Conservation (phyloP, 2,113 vertebrate genomes). For the Gymnorhina tibicen region DNA sequence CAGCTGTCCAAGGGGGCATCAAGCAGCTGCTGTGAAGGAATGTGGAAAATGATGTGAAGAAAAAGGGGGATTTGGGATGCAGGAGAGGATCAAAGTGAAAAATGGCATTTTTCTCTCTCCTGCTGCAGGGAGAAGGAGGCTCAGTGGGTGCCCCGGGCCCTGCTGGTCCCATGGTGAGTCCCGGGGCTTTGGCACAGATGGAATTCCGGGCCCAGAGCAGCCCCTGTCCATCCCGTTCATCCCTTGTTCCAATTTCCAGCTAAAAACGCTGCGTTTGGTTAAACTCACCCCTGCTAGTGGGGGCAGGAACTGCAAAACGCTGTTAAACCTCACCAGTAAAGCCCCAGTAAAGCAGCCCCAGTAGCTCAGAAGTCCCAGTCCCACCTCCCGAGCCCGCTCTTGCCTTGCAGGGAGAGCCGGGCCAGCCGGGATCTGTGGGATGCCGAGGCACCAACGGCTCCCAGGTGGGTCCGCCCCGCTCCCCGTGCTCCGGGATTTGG, state of each 20-base stretch:
- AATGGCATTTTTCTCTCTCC: background rate
- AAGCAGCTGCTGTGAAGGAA: background rate
- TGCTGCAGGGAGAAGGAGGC: slow-evolving; percentile 79
- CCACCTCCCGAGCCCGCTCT: background rate
- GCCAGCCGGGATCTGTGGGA: slow-evolving; percentile 73
- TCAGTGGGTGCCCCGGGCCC: slow-evolving; percentile 71
- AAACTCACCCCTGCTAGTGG: rapidly evolving
- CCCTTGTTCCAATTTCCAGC: no score
- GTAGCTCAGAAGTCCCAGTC: rapidly evolving
- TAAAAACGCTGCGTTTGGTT: rapidly evolving
- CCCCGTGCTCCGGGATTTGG: background rate
- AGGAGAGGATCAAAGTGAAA: background rate
- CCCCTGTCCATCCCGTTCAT: background rate
- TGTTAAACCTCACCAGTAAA: background rate
- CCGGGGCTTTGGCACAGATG: background rate
- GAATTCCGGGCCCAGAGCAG: background rate
- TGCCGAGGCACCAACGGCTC: slow-evolving; percentile 80
- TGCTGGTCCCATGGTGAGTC: slow-evolving; percentile 75
- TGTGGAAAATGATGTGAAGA: background rate
- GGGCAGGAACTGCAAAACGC: background rate
- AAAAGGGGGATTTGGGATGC: background rate
- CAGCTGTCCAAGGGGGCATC: rapidly evolving
- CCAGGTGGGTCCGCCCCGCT: slow-evolving; percentile 59
- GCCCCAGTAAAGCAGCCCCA: background rate
- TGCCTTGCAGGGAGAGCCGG: slow-evolving; percentile 70